Percentiles rank a stretch among this genome's conserved stretches.
Evolutionary conservation across 2,113 vertebrate species (phyloP).

Genomic region (Columba janthina): DNA sequence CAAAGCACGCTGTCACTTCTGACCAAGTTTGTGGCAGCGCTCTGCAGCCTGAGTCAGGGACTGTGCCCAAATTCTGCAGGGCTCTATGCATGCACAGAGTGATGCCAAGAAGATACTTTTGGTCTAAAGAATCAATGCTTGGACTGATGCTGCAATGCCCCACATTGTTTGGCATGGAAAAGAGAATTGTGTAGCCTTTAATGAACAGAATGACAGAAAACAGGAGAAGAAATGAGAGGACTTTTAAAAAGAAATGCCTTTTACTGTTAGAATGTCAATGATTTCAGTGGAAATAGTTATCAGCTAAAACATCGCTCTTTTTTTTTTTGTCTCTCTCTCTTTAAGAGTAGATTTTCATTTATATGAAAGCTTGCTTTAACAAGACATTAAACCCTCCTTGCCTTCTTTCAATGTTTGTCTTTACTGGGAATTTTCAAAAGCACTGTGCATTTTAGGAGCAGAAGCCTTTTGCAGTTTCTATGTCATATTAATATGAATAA

Average conservation of each 20-base stretch:
- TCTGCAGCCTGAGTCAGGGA: neutral
- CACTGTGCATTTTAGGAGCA: neutral
- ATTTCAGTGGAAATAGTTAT: neutral
- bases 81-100: neutral
- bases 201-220: neutral
- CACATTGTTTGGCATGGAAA: neutral
- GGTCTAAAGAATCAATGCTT: neutral
- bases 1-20: neutral
- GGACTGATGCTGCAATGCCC: neutral
- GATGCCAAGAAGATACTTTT: neutral
- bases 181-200: neutral
- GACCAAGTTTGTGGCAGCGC: neutral
- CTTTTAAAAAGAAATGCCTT: neutral
- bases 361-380: neutral
- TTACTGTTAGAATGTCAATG: neutral
- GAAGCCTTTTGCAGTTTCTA: neutral
- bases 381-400: neutral
- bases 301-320: neutral
- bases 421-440: neutral
- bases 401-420: neutral
- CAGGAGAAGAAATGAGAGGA: neutral
- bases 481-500: neutral
- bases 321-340: neutral
- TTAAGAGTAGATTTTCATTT: neutral
- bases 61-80: neutral